Evolutionary conservation across 2,113 vertebrate genomes (phyloP), one percentile per base, ranked within the genome.

Genomic region (Gopherus evgoodei): DNA sequence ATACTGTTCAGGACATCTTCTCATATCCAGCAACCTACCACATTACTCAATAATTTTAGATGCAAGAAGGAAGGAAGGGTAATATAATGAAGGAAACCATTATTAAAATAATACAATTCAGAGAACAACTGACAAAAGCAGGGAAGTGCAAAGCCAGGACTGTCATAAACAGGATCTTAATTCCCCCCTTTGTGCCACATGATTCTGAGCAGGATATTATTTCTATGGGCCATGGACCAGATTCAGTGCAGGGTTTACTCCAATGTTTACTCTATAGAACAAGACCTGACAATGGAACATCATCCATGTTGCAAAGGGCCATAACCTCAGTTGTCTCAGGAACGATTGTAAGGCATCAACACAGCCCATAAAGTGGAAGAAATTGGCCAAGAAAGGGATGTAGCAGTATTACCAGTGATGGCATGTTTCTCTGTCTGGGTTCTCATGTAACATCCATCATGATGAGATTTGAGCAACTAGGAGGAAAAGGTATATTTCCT

Each of bases 71-170:
- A 49, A 49, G 47, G 49, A 93, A 96, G 75, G 94, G 95, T 91
- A 97, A 95, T 97, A 97, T 91, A 93, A 97, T 91, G n/a, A 93
- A 96, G 84, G 35, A 95, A 96, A 96, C 85, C 86, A 0, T 86
- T 91, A 90, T 89, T 92, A 92, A 97, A 95, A 82, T 90, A 90
- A 42, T 91, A 78, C 35, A 93, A 84, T 79, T 82, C 17, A 92
- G 47, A 47, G 19, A 1, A 53, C 91, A 93, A 85, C 24, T 79
- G 62, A 3, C 72, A 91, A 83, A 78, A 76, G 3, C 4, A 69
- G 79, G 59, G 53, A 35, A 84, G 91, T 93, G 4, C 65, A 35
- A 56, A 90, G 90, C 69, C 2, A 94, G 89, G 22, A 0, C 14
- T 88, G 79, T 11, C 54, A 19, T 35, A 89, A 44, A 44, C 54